Base-by-base conservation (phyloP, 2,113 vertebrate genomes). In the Condylura cristata region DNA sequence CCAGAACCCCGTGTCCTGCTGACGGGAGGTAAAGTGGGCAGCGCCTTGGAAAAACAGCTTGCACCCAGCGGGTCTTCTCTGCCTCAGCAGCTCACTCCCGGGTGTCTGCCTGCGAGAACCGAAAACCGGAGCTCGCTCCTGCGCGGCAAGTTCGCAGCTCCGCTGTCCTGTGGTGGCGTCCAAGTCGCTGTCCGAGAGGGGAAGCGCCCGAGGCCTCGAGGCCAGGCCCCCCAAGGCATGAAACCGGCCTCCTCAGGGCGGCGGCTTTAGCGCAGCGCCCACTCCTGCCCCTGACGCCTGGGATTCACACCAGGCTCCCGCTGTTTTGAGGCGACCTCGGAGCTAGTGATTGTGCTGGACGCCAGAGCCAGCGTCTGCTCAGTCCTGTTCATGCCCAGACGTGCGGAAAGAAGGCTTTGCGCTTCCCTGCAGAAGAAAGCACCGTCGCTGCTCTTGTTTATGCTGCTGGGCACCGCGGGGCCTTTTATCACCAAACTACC, bases 401-500 rank as follows among this genome's bases (percentile, higher is more conserved):
- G 71, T 78, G 58, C 74, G 46, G 56, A 76, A 90, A 34, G 37
- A 66, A 4, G 11, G 6, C 34, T 22, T 70, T 71, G 24, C 8
- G 56, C 46, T 81, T 85, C 75, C 32, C 82, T 72, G 16, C 66
- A 68, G 34, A 78, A 71, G 30, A 81, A 90, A 72, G 75, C 51
- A 3, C 48, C 56, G 34, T 78, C 53, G 85, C 44, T 60, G 72
- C 22, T 70, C 44, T 93, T 63, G 24, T 12, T 9, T 32, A 82
- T 41, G 39, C 61, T 61, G 41, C 74, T 66, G 16, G 71, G 56
- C 34, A n/a, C 37, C 30, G 41, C 46, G 63, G 79, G 76, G 48
- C 13, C 80, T 78, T 48, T 58, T 22, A 82, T 91, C 66, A 87
- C 85, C 53, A 89, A 93, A 91, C 41, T 91, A 95, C 63, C 48